Percentiles rank a stretch among this genome's conserved stretches.
phyloP scores from a whole-genome alignment of 2,113 vertebrate species.

The Suricata suricatta region DNA sequence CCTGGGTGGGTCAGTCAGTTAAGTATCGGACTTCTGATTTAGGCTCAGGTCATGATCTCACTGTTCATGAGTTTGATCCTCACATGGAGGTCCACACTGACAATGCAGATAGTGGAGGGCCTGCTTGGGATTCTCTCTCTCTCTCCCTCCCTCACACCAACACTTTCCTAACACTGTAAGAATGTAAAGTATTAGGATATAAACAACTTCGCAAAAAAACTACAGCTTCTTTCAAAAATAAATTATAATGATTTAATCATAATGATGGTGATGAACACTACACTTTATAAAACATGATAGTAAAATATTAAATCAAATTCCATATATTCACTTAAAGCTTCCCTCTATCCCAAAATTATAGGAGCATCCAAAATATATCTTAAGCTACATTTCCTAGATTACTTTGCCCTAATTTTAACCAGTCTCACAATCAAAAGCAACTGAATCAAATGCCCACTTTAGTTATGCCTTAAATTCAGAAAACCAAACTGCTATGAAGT shows the following conservation, averaged over 20 bases:
- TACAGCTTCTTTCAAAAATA: neutral
- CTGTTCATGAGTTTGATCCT: too few species aligned
- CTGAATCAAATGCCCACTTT: constrained; percentile 17
- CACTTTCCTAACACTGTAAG: too few species aligned
- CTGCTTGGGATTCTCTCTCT: too few species aligned
- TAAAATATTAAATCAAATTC: constrained; percentile 15
- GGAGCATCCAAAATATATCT: neutral
- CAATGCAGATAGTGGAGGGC: too few species aligned
- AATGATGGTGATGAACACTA: neutral
- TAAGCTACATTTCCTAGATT: neutral
- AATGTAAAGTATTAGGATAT: too few species aligned
- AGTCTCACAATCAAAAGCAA: constrained; percentile 42
- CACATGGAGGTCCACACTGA: neutral
- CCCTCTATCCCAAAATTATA: neutral
- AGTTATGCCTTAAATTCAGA: constrained; percentile 16
- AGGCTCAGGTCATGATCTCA: too few species aligned
- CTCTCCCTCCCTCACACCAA: too few species aligned
- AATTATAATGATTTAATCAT: neutral
- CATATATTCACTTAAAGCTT: constrained; percentile 5
- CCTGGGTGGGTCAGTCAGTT: too few species aligned
- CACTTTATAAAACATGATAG: neutral
- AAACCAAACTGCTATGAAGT: neutral
- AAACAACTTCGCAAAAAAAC: too few species aligned
- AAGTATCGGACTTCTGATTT: too few species aligned
- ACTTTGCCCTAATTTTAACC: constrained; percentile 7